Evolutionary conservation across 2,888 invertebrate genomes (phyloP), one percentile per base, ranked within the genome.

Genomic region (Hermaeophaga mercurialis): DNA sequence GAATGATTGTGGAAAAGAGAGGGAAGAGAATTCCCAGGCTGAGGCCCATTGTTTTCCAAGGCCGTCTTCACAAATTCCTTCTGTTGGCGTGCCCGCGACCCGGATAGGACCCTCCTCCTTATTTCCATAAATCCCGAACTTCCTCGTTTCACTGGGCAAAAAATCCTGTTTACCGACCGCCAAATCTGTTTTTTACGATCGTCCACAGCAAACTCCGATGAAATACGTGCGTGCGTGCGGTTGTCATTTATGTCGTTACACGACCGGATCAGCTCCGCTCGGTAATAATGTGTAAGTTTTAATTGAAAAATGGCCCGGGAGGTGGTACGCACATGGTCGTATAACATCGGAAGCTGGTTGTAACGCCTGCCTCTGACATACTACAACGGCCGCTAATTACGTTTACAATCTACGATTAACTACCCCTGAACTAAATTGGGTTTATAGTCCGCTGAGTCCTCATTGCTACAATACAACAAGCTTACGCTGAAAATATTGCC

Each of bases 301-400:
- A 62, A 62, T 60, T 58, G 62, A 60, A 62, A 62, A 62, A 60
- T 58, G 33, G 22, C 22, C 31, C 41, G 15, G 8, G 52, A 45
- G 61, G 18, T 41, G 41, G 57, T 58, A 59, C 58, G 63, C 63
- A 64, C 62, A 61, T 58, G 59, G 62, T 59, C 65, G 65, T 67
- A 67, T 68, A 69, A 69, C 71, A 71, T 67, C 66, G 66, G 66
- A 68, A 70, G 69, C 69, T 64, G 66, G 68, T 66, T 69, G 70
- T 71, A 69, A 67, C 69, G 69, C 67, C 71, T 71, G 71, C 66
- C 66, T 63, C 63, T 68, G 70, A 71, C 71, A 71, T 65, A 63
- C 64, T 62, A 68, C 66, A 66, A 65, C 68, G 63, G 61, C 64
- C 63, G 64, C 69, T 69, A 70, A 70, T 70, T 70, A 66, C 67